These are phyloP conservation scores for Dione juno DNA, from an alignment of 2,888 invertebrate genomes.

Conservation along the genomic window DNA sequence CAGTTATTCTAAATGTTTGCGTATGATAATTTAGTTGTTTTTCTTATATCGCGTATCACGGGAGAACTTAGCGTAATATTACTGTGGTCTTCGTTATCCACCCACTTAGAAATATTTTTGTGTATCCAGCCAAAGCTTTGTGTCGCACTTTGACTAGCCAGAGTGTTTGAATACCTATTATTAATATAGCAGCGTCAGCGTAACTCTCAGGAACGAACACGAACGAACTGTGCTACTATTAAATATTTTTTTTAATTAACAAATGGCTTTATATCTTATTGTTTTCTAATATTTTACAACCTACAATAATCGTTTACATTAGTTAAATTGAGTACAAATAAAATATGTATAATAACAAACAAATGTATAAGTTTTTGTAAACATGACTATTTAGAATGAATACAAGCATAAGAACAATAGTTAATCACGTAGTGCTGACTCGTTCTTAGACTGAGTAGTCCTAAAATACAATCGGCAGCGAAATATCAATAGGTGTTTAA, in stretches of 20 bases:
- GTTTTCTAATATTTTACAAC: neutral
- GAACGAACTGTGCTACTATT: neutral
- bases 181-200: neutral
- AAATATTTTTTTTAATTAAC: neutral
- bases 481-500: slow-evolving; percentile 4
- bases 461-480: slow-evolving; percentile 27
- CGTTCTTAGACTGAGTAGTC: slow-evolving; percentile 28
- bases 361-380: slow-evolving; percentile 18
- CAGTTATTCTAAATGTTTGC: neutral
- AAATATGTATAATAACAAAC: slow-evolving; percentile 15
- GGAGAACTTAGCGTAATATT: neutral
- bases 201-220: neutral
- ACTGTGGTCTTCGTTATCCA: neutral
- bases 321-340: neutral
- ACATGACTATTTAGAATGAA: slow-evolving; percentile 28
- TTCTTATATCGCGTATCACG: neutral
- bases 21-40: no score
- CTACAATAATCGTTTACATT: neutral
- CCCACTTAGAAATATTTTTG: slow-evolving; percentile 5
- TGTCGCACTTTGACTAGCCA: neutral
- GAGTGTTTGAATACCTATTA: neutral
- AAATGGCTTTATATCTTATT: no score
- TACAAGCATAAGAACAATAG: slow-evolving; percentile 37
- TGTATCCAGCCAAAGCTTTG: neutral
- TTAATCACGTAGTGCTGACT: slow-evolving; percentile 36